A percentile compares a stretch with the other conserved stretches of the same genome.
Evolutionary conservation across 2,797 vertebrate species (phyloP).

Genomic region (Craterocephalus amniculus): DNA sequence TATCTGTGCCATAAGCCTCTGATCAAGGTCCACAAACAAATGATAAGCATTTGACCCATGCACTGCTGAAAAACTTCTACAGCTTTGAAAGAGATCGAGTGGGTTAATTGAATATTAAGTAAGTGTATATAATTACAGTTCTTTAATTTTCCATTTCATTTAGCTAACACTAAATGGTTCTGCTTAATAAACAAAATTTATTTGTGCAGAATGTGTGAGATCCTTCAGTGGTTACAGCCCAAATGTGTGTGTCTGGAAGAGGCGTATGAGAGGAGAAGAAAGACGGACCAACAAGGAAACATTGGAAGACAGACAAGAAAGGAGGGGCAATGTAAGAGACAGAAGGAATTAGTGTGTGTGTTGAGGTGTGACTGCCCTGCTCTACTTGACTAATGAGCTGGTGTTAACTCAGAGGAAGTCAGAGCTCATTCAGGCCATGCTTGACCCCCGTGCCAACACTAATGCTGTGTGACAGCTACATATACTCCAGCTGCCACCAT

Average conservation of each 20-base stretch:
- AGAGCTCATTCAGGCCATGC: constrained; percentile 71
- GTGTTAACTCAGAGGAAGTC: constrained; percentile 79
- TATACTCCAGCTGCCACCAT: constrained; percentile 67
- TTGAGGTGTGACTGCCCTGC: constrained; percentile 79
- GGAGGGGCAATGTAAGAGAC: constrained; percentile 52
- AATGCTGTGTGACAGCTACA: constrained; percentile 76
- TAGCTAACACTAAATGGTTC: constrained; percentile 37
- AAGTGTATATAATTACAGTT: constrained; percentile 30
- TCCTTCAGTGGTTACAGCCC: constrained; percentile 7
- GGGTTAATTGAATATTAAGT: constrained; percentile 50
- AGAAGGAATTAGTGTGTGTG: constrained; percentile 73
- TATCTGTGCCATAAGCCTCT: neutral
- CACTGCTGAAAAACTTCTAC: constrained; percentile 1
- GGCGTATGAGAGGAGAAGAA: neutral
- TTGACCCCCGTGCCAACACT: constrained; percentile 77
- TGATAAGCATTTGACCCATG: neutral
- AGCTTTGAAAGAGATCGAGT: constrained; percentile 9
- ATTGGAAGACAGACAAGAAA: constrained; percentile 45
- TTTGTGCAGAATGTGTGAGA: constrained; percentile 17
- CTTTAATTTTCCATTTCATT: constrained; percentile 48
- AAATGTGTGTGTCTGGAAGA: neutral
- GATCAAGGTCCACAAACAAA: constrained; percentile 1
- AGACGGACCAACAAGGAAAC: constrained; percentile 29
- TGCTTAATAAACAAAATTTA: constrained; percentile 43
- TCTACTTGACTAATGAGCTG: constrained; percentile 82